Conservation (phyloP, 2,797 vertebrate genomes). For the Sus cebifrons region DNA sequence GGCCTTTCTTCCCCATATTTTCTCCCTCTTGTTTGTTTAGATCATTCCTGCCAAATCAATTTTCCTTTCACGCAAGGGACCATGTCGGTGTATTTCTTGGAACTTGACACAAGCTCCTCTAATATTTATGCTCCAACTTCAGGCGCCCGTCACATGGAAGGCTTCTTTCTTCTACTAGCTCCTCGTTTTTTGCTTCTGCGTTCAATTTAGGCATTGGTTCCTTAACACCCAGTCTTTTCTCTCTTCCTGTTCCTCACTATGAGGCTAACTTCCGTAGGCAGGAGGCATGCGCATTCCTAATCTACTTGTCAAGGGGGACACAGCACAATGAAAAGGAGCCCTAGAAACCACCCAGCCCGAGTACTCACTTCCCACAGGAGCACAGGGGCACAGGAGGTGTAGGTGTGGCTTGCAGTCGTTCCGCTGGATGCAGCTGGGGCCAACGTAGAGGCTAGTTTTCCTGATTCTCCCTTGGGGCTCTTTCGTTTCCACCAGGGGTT, state of each 20-base stretch:
- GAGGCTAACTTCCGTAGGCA: not conserved
- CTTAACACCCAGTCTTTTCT: no score
- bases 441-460: not conserved
- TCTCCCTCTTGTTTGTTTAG: not conserved
- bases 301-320: no score
- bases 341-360: rapidly evolving
- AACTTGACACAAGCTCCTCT: not conserved
- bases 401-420: not conserved
- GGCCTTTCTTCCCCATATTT: conserved; percentile 53
- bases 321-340: not conserved
- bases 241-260: not conserved
- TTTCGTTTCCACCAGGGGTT: not conserved
- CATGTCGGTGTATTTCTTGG: not conserved
- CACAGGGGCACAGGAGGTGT: not conserved
- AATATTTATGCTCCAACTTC: not conserved
- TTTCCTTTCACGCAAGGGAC: conserved; percentile 23
- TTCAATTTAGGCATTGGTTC: no score
- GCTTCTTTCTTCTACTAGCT: not conserved
- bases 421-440: not conserved
- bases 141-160: not conserved
- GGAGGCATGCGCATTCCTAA: not conserved
- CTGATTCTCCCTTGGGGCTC: not conserved
- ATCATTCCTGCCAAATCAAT: conserved; percentile 69
- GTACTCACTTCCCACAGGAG: not conserved
- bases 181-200: not conserved